Evolutionary conservation across 2,888 invertebrate species (phyloP).

Genomic region (Coronaproctus castanopsis): DNA sequence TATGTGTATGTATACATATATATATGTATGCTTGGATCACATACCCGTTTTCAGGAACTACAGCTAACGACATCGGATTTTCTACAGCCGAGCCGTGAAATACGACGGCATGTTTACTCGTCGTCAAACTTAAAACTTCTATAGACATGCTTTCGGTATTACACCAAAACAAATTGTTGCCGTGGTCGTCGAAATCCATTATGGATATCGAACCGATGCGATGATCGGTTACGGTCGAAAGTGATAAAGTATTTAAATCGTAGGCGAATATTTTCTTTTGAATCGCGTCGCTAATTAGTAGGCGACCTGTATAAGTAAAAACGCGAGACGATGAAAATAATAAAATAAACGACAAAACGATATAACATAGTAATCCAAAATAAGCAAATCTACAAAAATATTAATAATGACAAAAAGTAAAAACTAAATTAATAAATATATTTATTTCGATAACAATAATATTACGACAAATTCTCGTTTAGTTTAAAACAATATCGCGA

Average conservation of each 20-base stretch:
- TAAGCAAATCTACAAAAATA: no score
- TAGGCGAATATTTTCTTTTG: conserved; percentile 30
- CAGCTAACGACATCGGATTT: conserved; percentile 43
- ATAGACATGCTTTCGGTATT: conserved; percentile 41
- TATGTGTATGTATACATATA: no score
- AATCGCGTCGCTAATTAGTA: conserved; percentile 31
- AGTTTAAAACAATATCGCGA: no score
- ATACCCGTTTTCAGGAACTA: conserved; percentile 46
- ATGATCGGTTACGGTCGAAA: conserved; percentile 25
- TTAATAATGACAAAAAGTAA: no score
- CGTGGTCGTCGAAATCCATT: conserved; percentile 44
- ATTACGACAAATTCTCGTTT: no score
- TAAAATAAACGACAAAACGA: no score
- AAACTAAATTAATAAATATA: no score
- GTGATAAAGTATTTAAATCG: conserved; percentile 21
- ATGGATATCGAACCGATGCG: conserved; percentile 33
- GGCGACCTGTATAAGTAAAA: conserved; percentile 15
- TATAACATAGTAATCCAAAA: no score
- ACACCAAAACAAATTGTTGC: conserved; percentile 51
- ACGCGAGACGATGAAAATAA: conserved; percentile 18
- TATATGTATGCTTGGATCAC: no score
- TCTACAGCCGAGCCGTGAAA: conserved; percentile 37
- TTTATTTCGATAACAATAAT: no score
- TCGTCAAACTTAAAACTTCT: conserved; percentile 42
- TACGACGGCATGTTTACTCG: conserved; percentile 36